Conservation (phyloP, 2,113 vertebrate genomes). For the Ammodytes marinus region DNA sequence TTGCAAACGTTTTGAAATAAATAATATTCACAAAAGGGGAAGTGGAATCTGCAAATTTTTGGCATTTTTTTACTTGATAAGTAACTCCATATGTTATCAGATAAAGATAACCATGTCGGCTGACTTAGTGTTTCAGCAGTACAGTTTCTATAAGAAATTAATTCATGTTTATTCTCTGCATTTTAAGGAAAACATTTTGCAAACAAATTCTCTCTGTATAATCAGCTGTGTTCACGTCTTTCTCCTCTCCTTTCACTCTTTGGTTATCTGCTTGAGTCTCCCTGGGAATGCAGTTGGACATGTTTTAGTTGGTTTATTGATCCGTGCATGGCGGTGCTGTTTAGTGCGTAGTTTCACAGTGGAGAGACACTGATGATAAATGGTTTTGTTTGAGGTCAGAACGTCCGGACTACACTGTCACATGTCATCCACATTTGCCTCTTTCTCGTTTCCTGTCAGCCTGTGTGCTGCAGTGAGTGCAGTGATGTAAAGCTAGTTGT, state of each 20-base stretch:
- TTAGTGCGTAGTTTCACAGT: not conserved
- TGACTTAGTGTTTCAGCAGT: not conserved
- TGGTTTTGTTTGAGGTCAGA: not conserved
- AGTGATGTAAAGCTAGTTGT: not conserved
- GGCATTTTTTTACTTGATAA: not conserved
- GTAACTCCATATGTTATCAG: not conserved
- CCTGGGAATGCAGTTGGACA: slow-evolving; percentile 61
- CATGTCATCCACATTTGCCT: not conserved
- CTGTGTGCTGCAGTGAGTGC: not conserved
- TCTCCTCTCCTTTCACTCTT: not conserved
- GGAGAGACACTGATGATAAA: not conserved
- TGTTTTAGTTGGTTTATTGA: slow-evolving; percentile 50
- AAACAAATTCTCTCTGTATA: not conserved
- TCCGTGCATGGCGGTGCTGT: not conserved
- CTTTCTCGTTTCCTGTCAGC: not conserved
- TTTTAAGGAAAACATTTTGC: no score
- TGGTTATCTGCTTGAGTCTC: not conserved
- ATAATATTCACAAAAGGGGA: no score
- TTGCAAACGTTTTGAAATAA: not conserved
- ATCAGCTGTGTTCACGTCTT: not conserved
- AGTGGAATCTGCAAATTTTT: no score
- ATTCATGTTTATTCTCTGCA: not conserved
- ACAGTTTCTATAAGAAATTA: not conserved
- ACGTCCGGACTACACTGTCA: not conserved
- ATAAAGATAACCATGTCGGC: not conserved